These are phyloP conservation scores for Serranus cabrilla DNA, from an alignment of 2,797 vertebrate species.

Conservation along the genomic window DNA sequence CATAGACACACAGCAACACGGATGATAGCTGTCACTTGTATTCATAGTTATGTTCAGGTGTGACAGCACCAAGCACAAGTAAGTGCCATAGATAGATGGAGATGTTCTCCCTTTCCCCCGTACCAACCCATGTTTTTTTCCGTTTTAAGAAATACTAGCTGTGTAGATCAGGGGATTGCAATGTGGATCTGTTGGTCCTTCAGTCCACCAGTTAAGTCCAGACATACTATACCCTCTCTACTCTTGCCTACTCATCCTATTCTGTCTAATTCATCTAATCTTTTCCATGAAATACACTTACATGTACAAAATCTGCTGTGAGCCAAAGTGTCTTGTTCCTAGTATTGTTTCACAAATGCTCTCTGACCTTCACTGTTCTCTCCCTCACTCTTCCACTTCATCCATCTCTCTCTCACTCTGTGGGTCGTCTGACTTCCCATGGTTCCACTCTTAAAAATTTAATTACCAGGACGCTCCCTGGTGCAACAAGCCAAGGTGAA, in stretches of 20 bases:
- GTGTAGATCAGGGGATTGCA: too few relatives aligned
- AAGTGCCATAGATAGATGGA: too few relatives aligned
- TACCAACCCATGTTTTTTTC: too few relatives aligned
- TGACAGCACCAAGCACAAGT: too few relatives aligned
- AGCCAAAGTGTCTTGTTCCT: conserved; percentile 18
- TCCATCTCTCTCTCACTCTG: conserved; percentile 43
- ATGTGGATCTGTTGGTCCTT: too few relatives aligned
- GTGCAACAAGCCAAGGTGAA: conserved; percentile 55
- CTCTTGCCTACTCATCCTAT: neutral
- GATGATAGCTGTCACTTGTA: too few relatives aligned
- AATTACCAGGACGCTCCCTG: conserved; percentile 60
- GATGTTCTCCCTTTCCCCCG: too few relatives aligned
- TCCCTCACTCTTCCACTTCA: conserved; percentile 8
- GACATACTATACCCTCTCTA: neutral
- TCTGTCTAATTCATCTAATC: conserved; percentile 1
- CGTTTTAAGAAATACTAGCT: too few relatives aligned
- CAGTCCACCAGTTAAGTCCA: too few relatives aligned
- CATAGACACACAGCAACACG: neutral
- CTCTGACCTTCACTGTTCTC: conserved; percentile 46
- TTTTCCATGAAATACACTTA: neutral
- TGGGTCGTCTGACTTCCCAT: conserved; percentile 46
- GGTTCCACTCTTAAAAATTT: conserved; percentile 64
- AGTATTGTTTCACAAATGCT: conserved; percentile 33
- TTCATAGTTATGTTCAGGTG: too few relatives aligned
- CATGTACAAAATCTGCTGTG: neutral